Base-by-base conservation (phyloP, 2,888 invertebrate species). In the Stramonita haemastoma region DNA sequence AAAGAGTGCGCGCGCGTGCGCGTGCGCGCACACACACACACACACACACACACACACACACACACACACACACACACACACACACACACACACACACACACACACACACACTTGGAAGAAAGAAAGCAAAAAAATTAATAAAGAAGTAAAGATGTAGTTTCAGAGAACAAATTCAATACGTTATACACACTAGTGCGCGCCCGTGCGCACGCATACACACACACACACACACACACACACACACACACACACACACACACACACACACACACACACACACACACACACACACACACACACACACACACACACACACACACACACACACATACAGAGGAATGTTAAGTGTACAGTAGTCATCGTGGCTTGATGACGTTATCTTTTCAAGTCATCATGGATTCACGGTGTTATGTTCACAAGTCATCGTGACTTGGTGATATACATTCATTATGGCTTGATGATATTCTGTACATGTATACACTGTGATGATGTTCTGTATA, bases 51-150 rank as follows among this genome's bases (percentile, higher is more conserved):
- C 29, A 29, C 57, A 57, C 84, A 57, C 84, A 84, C 57, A 57
- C 84, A n/a, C 56, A 84, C 57, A 84, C 84, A 84, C 57, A 84
- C 84, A 57, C 84, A 57, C 84, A 57, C 84, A 57, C 84, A 57
- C 84, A 46, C 84, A 84, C 84, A 84, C 84, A 84, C 84, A 84
- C 84, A 81, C 81, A 81, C 81, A 81, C 81, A 81, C 81, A 36
- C 56, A 81, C 81, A 36, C 36, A 81, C 36, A 57, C 11, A 57
- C 11, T 57, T 57, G 60, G 46, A 46, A 46, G 46, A 46, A 46
- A 46, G 46, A 46, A 46, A 46, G 46, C 46, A 5, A 46, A 46
- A 46, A 46, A 46, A 5, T 46, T 8, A 46, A 46, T 46, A 46
- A n/a, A 46, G 46, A 46, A 46, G 46, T 46, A 46, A 46, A 46